Conservation (phyloP, 1,140 invertebrate species). For the Stratiolaelaps scimitus region DNA sequence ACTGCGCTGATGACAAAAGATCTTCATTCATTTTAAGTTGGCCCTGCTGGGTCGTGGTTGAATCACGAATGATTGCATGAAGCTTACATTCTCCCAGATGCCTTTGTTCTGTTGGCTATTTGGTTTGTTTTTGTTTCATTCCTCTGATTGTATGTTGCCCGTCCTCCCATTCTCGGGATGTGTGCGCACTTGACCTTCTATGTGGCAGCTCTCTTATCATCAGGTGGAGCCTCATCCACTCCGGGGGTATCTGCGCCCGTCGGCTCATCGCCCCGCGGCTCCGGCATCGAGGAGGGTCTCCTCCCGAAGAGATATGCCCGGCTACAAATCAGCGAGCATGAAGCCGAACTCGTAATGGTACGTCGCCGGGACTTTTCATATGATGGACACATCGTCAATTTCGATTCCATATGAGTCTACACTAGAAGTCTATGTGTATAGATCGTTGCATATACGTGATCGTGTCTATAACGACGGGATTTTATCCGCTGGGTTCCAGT, state of each 20-base stretch:
- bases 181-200: not conserved
- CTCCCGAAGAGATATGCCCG: slow-evolving; percentile 5
- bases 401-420: no score
- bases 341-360: slow-evolving; percentile 25
- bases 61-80: not conserved
- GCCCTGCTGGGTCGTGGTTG: not conserved
- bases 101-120: not conserved
- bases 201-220: slow-evolving; percentile 10
- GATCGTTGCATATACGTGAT: no score
- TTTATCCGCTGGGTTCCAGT: no score
- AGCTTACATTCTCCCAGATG: not conserved
- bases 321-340: not conserved
- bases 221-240: not conserved
- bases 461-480: no score
- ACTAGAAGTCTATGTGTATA: no score
- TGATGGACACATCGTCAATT: no score
- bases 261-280: slow-evolving; percentile 9
- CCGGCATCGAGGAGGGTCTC: slow-evolving; percentile 9
- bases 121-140: not conserved
- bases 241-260: not conserved
- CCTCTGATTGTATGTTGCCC: not conserved
- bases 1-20: no score
- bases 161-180: not conserved
- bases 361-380: not conserved
- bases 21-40: no score